Evolutionary conservation across 2,888 invertebrate genomes (phyloP).

Genomic region (Phyto melanocephala): DNA sequence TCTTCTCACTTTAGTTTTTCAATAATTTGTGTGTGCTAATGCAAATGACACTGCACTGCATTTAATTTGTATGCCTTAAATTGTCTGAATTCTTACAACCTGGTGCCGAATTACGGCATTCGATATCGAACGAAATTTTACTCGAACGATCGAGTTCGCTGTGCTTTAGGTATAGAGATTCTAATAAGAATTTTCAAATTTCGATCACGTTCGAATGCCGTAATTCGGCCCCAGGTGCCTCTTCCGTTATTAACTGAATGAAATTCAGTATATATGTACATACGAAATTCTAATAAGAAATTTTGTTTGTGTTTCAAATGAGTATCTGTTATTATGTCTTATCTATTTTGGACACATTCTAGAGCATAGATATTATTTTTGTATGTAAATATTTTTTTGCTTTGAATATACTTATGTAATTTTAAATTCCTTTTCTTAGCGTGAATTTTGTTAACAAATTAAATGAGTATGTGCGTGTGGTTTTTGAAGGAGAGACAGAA

Average conservation of each 20-base stretch:
- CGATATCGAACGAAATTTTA: too few species aligned
- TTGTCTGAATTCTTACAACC: neutral
- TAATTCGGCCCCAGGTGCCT: too few species aligned
- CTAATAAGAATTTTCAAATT: too few species aligned
- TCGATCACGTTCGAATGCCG: too few species aligned
- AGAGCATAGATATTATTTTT: slow-evolving; percentile 22
- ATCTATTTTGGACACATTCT: slow-evolving; percentile 42
- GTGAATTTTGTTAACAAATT: slow-evolving; percentile 24
- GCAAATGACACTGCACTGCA: neutral
- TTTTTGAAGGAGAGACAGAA: neutral
- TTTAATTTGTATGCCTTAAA: neutral
- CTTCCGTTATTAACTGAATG: too few species aligned
- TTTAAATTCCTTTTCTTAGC: neutral
- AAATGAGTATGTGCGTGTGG: neutral
- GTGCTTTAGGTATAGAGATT: too few species aligned
- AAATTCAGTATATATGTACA: too few species aligned
- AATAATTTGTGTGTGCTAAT: slow-evolving; percentile 34
- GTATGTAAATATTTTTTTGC: neutral
- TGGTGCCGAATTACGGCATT: neutral
- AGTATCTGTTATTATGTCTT: too few species aligned
- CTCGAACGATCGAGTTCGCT: too few species aligned
- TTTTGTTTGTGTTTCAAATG: neutral
- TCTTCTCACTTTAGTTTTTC: neutral
- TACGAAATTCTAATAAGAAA: slow-evolving; percentile 13
- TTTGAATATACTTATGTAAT: neutral